phyloP scores from a whole-genome alignment of 2,113 vertebrate genomes.

The Silurus asotus region DNA sequence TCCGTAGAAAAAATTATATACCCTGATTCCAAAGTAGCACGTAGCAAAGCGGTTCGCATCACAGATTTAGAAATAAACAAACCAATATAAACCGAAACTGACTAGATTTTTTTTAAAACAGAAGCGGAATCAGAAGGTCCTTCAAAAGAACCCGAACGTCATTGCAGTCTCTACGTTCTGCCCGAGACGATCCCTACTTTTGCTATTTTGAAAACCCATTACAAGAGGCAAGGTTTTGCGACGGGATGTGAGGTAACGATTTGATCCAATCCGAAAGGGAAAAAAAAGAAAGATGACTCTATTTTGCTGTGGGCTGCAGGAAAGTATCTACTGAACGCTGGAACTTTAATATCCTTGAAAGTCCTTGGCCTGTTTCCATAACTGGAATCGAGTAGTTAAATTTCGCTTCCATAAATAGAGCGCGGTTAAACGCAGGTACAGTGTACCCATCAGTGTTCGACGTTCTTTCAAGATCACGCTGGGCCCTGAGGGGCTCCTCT shows the following conservation, averaged over 20 bases:
- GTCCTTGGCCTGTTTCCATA: constrained; percentile 61
- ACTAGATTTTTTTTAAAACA: too few relatives aligned
- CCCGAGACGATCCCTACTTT: not conserved
- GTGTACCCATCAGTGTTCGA: constrained; percentile 21
- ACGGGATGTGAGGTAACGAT: not conserved
- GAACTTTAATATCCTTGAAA: constrained; percentile 14
- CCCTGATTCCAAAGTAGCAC: too few relatives aligned
- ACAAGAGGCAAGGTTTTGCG: not conserved
- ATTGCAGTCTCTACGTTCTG: not conserved
- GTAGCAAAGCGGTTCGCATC: too few relatives aligned
- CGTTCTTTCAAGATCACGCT: constrained; percentile 51
- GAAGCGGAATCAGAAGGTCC: not conserved
- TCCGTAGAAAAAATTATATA: too few relatives aligned
- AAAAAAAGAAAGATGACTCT: not conserved
- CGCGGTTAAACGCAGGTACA: constrained; percentile 37
- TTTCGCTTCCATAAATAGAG: constrained; percentile 68
- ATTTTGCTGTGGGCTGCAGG: not conserved
- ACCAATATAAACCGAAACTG: too few relatives aligned
- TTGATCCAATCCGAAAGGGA: constrained; percentile 27
- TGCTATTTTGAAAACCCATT: not conserved
- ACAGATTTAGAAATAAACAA: too few relatives aligned
- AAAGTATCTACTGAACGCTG: not conserved
- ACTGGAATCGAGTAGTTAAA: constrained; percentile 57
- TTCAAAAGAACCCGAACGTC: not conserved
- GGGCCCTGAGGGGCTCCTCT: constrained; percentile 45